phyloP scores from a whole-genome alignment of 2,113 vertebrate species.

The Proteles cristata region DNA sequence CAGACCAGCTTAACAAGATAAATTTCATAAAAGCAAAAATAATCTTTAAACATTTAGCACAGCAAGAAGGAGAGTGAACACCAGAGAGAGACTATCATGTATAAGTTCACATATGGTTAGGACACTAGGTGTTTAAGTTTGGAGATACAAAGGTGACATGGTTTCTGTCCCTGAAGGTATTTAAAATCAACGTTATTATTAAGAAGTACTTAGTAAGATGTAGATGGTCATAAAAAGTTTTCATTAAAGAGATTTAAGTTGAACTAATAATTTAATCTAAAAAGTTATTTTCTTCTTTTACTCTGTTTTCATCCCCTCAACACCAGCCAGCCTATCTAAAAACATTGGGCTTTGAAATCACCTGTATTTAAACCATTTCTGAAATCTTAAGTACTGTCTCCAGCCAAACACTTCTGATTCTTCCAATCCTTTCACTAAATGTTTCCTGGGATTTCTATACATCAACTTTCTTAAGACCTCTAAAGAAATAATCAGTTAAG shows the following conservation, averaged over 20 bases:
- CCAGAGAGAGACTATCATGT: neutral
- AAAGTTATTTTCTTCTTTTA: neutral
- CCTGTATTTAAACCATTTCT: neutral
- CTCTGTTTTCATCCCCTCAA: neutral
- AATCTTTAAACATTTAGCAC: neutral
- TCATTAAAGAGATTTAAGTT: neutral
- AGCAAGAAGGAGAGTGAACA: neutral
- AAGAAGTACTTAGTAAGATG: neutral
- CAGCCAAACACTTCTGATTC: neutral
- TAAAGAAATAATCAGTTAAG: neutral
- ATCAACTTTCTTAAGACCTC: neutral
- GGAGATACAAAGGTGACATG: neutral
- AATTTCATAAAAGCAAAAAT: constrained; percentile 14
- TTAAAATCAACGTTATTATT: neutral
- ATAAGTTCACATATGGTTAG: neutral
- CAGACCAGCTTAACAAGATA: neutral
- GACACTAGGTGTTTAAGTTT: neutral
- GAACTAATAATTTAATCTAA: neutral
- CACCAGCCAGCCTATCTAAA: neutral
- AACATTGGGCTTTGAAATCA: neutral
- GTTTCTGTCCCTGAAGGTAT: neutral
- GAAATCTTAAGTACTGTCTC: neutral
- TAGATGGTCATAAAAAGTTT: neutral
- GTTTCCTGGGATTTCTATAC: neutral
- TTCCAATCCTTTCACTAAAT: neutral